These are phyloP conservation scores for Cliona cf. orientalis DNA, from an alignment of 37 sponge, comb jelly and placozoan genomes.

Conservation along the genomic window DNA sequence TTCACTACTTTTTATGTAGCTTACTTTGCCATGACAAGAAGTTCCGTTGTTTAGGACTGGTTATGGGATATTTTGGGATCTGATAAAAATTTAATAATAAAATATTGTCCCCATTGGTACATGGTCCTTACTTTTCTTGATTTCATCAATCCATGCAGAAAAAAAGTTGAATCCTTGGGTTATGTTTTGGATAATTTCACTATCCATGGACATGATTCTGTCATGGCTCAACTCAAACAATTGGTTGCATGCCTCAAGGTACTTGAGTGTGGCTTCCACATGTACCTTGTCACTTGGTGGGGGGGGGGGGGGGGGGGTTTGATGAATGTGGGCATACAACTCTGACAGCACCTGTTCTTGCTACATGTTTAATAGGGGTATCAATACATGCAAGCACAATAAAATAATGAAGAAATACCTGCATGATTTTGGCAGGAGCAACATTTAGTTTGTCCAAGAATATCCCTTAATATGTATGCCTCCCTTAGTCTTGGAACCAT, in stretches of 20 bases:
- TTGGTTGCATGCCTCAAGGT: constrained; percentile 29
- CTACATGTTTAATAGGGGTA: neutral
- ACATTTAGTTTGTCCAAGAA: constrained; percentile 46
- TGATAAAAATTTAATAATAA: neutral
- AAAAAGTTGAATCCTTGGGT: constrained; percentile 32
- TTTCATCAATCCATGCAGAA: neutral
- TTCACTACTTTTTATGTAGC: neutral
- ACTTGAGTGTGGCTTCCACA: neutral
- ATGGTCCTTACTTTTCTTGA: constrained; percentile 6
- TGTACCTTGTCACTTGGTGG: neutral
- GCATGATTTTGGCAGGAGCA: constrained; percentile 45
- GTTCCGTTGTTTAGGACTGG: neutral
- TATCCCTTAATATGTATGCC: constrained; percentile 5
- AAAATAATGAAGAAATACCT: constrained; percentile 32
- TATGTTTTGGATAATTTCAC: neutral
- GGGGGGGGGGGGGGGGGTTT: neutral
- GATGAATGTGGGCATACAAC: constrained; percentile 8
- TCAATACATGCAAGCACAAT: neutral
- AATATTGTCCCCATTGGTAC: too few relatives aligned
- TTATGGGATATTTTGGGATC: neutral
- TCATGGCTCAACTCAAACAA: constrained; percentile 28
- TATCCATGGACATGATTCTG: neutral
- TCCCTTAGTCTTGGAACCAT: constrained; percentile 10
- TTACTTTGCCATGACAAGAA: constrained; percentile 40
- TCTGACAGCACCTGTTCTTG: constrained; percentile 45